Percentiles rank a stretch among this genome's conserved stretches.
These are phyloP conservation scores for Antedon mediterranea DNA, from an alignment of 53 echinoderm and acorn worm genomes.

Conservation along the genomic window DNA sequence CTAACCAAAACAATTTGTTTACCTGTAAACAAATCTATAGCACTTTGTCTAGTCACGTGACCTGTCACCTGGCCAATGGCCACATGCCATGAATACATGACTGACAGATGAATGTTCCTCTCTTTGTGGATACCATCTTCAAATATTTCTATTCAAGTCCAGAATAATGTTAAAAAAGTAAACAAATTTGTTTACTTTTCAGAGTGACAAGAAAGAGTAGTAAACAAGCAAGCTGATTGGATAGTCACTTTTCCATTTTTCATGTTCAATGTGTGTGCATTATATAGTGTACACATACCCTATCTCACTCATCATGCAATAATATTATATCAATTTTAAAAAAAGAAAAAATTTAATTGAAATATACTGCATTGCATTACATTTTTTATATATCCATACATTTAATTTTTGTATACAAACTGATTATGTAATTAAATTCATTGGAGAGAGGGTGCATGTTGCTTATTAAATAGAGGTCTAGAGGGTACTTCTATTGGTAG, in stretches of 20 bases:
- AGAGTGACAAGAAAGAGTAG: not conserved
- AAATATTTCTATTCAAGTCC: not conserved
- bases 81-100: not conserved
- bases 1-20: conserved; percentile 99
- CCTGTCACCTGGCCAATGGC: conserved; percentile 89
- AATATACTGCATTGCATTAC: too few species aligned
- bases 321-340: too few species aligned
- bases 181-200: conserved; percentile 30
- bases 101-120: not conserved
- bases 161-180: conserved; percentile 16
- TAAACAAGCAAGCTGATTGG: not conserved
- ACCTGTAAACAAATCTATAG: conserved; percentile 99
- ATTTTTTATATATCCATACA: too few species aligned
- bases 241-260: not conserved
- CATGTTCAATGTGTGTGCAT: not conserved
- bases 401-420: too few species aligned
- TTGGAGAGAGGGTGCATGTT: too few species aligned
- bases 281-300: not conserved
- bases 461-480: too few species aligned
- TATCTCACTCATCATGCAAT: not conserved
- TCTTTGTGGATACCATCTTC: not conserved
- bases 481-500: too few species aligned
- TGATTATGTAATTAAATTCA: too few species aligned
- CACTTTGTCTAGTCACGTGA: conserved; percentile 97
- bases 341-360: too few species aligned